Percentiles rank a stretch among this genome's conserved stretches.
phyloP scores from a whole-genome alignment of 2,888 invertebrate species.

The Sesia apiformis region DNA sequence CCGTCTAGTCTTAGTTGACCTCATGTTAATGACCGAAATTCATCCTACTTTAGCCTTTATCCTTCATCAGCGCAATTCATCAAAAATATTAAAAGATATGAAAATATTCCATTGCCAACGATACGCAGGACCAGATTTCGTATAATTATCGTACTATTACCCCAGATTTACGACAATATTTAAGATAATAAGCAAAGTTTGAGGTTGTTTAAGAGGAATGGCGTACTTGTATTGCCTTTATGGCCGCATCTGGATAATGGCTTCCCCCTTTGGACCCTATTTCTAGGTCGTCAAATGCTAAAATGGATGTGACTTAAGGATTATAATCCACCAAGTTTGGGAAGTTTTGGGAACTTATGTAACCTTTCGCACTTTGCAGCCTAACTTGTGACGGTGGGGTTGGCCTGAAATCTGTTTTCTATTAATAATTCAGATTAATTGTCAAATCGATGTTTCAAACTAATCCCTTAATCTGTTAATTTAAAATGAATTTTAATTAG shows the following conservation, averaged over 20 bases:
- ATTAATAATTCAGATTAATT: conserved; percentile 8
- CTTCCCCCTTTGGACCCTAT: conserved; percentile 10
- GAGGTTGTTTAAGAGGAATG: conserved; percentile 12
- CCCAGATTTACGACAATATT: conserved; percentile 12
- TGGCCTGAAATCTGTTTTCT: conserved; percentile 8
- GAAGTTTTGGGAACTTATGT: conserved; percentile 4
- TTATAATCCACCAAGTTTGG: neutral
- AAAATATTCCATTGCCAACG: too few relatives aligned
- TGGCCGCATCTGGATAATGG: conserved; percentile 9
- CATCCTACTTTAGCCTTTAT: too few relatives aligned
- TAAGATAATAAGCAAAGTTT: conserved; percentile 13
- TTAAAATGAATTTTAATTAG: too few relatives aligned
- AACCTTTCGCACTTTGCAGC: conserved; percentile 9
- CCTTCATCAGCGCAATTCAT: too few relatives aligned
- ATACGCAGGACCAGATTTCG: neutral
- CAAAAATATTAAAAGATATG: too few relatives aligned
- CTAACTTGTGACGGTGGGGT: conserved; percentile 6
- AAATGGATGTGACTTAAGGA: conserved; percentile 3
- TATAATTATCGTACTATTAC: neutral
- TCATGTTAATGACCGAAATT: too few relatives aligned
- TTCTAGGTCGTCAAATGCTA: conserved; percentile 13
- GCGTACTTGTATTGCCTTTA: conserved; percentile 9
- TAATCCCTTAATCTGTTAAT: too few relatives aligned
- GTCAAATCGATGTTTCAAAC: too few relatives aligned
- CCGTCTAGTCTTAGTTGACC: too few relatives aligned